Percentiles rank a stretch among this genome's conserved stretches.
Evolutionary conservation across 2,113 vertebrate genomes (phyloP).

Genomic region (Gobio gobio): DNA sequence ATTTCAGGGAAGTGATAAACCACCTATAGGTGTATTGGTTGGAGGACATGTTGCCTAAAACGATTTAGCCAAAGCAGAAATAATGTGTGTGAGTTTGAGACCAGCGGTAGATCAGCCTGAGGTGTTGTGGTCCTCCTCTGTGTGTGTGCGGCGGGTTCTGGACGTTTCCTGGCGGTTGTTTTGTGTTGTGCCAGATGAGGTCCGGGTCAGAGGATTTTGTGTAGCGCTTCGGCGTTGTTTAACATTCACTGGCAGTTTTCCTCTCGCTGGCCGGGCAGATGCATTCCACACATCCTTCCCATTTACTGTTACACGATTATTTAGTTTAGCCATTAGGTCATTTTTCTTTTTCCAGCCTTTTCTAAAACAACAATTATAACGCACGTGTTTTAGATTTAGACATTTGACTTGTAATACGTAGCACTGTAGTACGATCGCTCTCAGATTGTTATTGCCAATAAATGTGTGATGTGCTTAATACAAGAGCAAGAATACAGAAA

Average conservation of each 20-base stretch:
- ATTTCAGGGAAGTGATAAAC: too few species aligned
- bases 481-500: constrained; percentile 13
- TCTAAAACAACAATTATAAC: constrained; percentile 8
- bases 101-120: too few species aligned
- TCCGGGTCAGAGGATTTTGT: constrained; percentile 41
- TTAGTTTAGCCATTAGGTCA: constrained; percentile 27
- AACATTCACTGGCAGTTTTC: constrained; percentile 26
- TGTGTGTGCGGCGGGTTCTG: constrained; percentile 42
- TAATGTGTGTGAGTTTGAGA: background rate
- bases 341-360: background rate
- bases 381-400: constrained; percentile 4
- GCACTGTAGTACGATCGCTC: background rate
- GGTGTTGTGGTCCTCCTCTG: constrained; percentile 46
- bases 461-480: background rate
- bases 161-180: constrained; percentile 12
- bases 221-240: constrained; percentile 26
- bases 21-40: too few species aligned
- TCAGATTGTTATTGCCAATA: constrained; percentile 18
- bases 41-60: too few species aligned
- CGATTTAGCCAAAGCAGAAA: background rate
- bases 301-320: constrained; percentile 41
- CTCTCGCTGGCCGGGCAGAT: constrained; percentile 7
- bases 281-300: constrained; percentile 32
- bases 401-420: background rate
- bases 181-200: constrained; percentile 44